phyloP scores from a whole-genome alignment of 64 coral and sea anemone genomes.

The Montipora foliosa region DNA sequence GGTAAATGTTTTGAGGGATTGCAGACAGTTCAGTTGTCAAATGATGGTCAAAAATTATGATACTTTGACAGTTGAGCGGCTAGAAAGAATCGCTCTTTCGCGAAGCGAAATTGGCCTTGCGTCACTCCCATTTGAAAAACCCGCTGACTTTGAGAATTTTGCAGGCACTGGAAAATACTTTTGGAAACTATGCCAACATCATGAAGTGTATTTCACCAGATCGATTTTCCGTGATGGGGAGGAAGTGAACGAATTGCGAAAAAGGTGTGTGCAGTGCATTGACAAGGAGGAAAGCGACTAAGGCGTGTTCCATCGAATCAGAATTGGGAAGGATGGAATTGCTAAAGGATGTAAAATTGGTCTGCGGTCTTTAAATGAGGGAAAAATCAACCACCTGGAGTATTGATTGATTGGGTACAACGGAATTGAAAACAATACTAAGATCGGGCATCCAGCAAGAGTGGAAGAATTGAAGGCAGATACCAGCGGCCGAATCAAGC shows the following conservation, averaged over 20 bases:
- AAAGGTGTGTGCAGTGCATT: neutral
- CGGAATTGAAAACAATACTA: no score
- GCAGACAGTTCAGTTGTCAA: conserved; percentile 23
- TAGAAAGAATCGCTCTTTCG: neutral
- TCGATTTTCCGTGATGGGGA: neutral
- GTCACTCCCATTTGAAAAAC: neutral
- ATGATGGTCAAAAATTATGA: conserved; percentile 16
- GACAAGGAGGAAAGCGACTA: neutral
- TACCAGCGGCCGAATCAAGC: no score
- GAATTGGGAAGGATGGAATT: neutral
- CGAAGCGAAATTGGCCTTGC: neutral
- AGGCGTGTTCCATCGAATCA: neutral
- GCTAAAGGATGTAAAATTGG: neutral
- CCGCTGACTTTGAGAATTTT: neutral
- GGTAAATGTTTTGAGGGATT: neutral
- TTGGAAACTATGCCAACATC: conserved; percentile 5
- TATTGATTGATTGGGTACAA: no score
- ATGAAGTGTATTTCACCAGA: neutral
- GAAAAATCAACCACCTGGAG: no score
- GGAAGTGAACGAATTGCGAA: neutral
- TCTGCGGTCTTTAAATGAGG: neutral
- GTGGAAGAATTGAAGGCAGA: no score
- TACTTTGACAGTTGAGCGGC: neutral
- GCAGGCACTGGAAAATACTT: neutral
- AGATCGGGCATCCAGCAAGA: no score